Conservation (phyloP, 2,888 invertebrate genomes). For the Lasius fuliginosus region DNA sequence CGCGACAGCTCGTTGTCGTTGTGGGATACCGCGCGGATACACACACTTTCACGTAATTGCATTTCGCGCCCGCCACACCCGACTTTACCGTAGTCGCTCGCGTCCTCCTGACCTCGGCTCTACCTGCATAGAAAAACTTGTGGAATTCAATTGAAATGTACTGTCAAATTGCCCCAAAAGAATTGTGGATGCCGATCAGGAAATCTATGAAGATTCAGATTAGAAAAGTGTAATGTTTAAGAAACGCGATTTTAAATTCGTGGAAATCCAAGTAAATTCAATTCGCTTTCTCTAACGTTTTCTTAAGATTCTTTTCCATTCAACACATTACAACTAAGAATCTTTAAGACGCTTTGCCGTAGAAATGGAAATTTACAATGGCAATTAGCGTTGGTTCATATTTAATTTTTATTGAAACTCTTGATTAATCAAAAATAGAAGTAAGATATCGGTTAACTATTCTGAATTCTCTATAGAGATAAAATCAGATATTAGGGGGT, state of each 20-base stretch:
- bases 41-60: constrained; percentile 80
- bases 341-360: neutral
- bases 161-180: neutral
- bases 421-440: neutral
- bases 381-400: neutral
- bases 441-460: neutral
- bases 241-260: too few species aligned
- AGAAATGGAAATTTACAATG: neutral
- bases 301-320: neutral
- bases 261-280: too few species aligned
- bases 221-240: too few species aligned
- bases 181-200: neutral
- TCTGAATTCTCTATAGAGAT: neutral
- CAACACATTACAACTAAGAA: neutral
- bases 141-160: neutral
- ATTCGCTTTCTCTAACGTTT: neutral
- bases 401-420: neutral
- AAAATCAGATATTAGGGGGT: neutral
- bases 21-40: constrained; percentile 48
- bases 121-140: neutral
- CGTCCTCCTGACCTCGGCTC: constrained; percentile 27
- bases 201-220: neutral
- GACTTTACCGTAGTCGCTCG: constrained; percentile 49
- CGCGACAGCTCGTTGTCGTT: constrained; percentile 54
- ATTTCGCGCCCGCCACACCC: constrained; percentile 77